A percentile compares a stretch with the other conserved stretches of the same genome.
Evolutionary conservation across 1,140 invertebrate species (phyloP).

Genomic region (Gryon sp.): DNA sequence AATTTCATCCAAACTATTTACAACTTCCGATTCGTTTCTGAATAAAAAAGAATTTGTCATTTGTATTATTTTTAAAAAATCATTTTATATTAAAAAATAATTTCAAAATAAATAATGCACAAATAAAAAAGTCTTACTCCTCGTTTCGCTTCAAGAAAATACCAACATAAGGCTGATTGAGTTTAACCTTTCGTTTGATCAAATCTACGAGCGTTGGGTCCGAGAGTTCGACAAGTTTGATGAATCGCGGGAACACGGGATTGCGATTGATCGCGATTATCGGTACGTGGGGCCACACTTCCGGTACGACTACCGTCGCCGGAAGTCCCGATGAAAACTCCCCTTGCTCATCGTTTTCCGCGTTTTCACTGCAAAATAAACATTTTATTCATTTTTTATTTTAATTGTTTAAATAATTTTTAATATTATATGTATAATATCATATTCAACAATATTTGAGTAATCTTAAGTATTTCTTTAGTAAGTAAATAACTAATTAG

Average conservation of each 20-base stretch:
- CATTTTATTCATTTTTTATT: neutral
- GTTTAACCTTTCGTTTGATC: conserved; percentile 94
- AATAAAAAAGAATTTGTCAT: conserved; percentile 28
- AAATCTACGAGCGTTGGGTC: conserved; percentile 94
- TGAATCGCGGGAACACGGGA: conserved; percentile 98
- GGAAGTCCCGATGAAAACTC: conserved; percentile 81
- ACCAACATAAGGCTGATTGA: conserved; percentile 98
- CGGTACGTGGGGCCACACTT: conserved; percentile 97
- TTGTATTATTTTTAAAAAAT: conserved; percentile 1
- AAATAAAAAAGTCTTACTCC: conserved; percentile 83
- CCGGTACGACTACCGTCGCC: conserved; percentile 95
- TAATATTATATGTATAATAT: too few species aligned
- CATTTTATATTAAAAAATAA: conserved; percentile 1
- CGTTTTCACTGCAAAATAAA: conserved; percentile 28
- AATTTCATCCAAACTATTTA: conserved; percentile 91
- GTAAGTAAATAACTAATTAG: too few species aligned
- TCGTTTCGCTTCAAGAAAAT: conserved; percentile 97
- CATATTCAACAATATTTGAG: too few species aligned
- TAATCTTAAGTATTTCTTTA: too few species aligned
- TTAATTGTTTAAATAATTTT: neutral
- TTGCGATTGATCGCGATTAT: conserved; percentile 96
- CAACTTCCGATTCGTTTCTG: conserved; percentile 92
- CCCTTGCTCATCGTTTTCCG: conserved; percentile 60
- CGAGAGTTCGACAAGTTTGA: conserved; percentile 96
- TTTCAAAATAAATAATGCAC: too few species aligned